phyloP scores from a whole-genome alignment of 2,888 invertebrate species.

The Melanotus villosus region DNA sequence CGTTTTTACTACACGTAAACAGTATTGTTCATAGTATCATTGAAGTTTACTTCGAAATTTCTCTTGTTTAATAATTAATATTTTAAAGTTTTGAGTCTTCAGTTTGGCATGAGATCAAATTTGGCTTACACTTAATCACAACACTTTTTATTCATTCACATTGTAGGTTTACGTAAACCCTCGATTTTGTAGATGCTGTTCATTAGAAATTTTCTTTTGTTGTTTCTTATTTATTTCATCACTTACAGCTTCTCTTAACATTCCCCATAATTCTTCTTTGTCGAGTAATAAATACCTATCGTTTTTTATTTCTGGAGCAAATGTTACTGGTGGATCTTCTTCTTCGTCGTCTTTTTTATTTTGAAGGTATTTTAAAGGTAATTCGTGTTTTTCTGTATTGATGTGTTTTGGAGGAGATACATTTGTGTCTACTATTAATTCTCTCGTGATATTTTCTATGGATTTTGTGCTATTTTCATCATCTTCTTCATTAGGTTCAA shows the following conservation, averaged over 20 bases:
- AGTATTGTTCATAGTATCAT: neutral
- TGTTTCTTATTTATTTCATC: slow-evolving; percentile 54
- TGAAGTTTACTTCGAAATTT: neutral
- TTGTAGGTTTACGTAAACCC: slow-evolving; percentile 24
- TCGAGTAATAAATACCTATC: slow-evolving; percentile 73
- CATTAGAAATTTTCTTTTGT: slow-evolving; percentile 13
- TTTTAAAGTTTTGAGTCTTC: slow-evolving; percentile 7
- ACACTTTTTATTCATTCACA: slow-evolving; percentile 36
- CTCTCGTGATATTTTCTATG: slow-evolving; percentile 37
- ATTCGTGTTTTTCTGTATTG: slow-evolving; percentile 58
- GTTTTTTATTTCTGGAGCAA: slow-evolving; percentile 65
- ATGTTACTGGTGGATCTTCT: slow-evolving; percentile 54
- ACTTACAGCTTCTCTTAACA: slow-evolving; percentile 72
- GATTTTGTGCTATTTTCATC: slow-evolving; percentile 21
- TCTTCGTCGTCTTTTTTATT: slow-evolving; percentile 48
- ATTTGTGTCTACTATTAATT: slow-evolving; percentile 50
- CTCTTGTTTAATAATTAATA: no score
- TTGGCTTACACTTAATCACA: slow-evolving; percentile 49
- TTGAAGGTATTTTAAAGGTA: slow-evolving; percentile 51
- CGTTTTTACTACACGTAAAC: neutral
- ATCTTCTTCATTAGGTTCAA: neutral
- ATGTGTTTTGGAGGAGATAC: slow-evolving; percentile 56
- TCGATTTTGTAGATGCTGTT: slow-evolving; percentile 12
- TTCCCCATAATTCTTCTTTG: slow-evolving; percentile 75
- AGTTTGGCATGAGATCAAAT: slow-evolving; percentile 39